Evolutionary conservation across 2,113 vertebrate genomes (phyloP), one percentile per base, ranked within the genome.

Genomic region (Podilymbus podiceps): DNA sequence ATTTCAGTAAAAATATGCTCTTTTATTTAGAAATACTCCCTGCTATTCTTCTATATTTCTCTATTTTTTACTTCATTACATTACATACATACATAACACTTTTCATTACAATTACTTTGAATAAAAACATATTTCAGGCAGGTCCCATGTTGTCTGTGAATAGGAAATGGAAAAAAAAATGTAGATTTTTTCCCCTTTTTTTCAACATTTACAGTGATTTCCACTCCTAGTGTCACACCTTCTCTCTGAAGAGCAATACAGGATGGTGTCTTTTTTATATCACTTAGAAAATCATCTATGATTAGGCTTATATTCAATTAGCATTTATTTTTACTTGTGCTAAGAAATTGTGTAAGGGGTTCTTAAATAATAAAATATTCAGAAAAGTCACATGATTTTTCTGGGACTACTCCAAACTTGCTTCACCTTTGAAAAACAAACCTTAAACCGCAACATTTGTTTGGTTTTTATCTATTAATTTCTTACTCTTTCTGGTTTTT

Each of bases 311-410:
- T 53, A 50, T 53, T 56, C 10, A 88, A 47, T 58, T 63, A 69
- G 2, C 18, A 46, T 38, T 76, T 82, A 28, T 78, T 93, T 80
- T 89, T 73, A 27, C 4, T 58, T 66, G 22, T 62, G 23, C 28
- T 79, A 52, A 50, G 52, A 72, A 91, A 52, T 87, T 67, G 31
- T 30, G 3, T 24, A 35, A 9, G 24, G 28, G 18, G 16, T 38
- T 71, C 21, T 84, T 68, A 89, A 97, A 71, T 40, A 64, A 78
- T n/a, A 95, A 78, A 89, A 90, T 67, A 60, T 74, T 53, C 74
- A 40, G 50, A 90, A 80, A 86, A 66, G 11, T 89, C 49, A 77
- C 0, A 0, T 33, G 58, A 18, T 38, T 83, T 87, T 94, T 91
- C 55, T 78, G 53, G 17, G 44, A 89, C 18, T 73, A 22, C 73